Base-by-base conservation (phyloP, 92 coral and sea anemone species). In the Siderastrea radians region DNA sequence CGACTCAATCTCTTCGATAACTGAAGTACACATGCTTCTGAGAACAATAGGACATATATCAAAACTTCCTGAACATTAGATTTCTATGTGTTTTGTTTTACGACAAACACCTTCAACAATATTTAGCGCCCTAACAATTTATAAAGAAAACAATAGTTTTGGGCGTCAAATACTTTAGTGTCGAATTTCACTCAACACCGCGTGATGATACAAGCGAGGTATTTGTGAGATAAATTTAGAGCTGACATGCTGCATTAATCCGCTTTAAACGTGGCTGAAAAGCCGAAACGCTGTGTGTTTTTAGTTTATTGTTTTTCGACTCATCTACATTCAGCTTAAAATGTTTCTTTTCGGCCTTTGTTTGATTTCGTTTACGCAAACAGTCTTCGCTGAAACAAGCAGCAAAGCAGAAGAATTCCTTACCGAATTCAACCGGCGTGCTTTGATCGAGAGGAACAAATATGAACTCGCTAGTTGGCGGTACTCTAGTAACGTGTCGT, bases 401-500 rank as follows among this genome's bases (percentile, higher is more conserved):
- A 49, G 11, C 14, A 60, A 80, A 47, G 95, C 95, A 2, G 19
- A 68, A 46, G 85, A 82, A 0, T 94, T 96, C 64, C 79, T 94
- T 38, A 75, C 84, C 1, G 54, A 75, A 19, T 93, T 80, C 86
- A 94, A 94, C 84, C 60, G 49, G n/a, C 89, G 81, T 47, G 90
- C 77, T 16, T 60, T 86, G 6, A 7, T 66, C 3, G 83, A 82
- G 81, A 81, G 74, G 16, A 89, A 71, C 38, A 83, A 90, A 7
- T 45, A 9, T 2, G 82, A 62, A 16, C 13, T 72, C 45, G 96
- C 91, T 2, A 13, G 14, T 14, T 96, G 99, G 99, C 83, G 83
- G 13, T 75, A 86, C 80, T 64, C 74, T n/a, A 93, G 95, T 3
- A 82, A 96, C 83, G 74, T 96, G 4, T 75, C 89, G 55, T 94